Conservation (phyloP, 1,140 invertebrate species). For the Euglossa dilemma region DNA sequence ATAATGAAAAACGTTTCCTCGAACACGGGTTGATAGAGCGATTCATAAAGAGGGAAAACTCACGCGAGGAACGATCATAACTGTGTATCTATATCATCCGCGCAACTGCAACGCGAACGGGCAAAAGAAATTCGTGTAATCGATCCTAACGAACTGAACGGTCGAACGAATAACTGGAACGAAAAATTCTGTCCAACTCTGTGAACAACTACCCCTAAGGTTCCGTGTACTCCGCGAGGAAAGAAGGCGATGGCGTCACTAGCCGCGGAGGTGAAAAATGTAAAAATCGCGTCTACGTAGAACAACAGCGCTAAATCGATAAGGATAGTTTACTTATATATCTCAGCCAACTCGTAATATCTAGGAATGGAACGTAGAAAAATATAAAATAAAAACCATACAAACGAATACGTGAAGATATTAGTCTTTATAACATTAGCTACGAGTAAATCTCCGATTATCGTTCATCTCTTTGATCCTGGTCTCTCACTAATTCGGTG, state of each 20-base stretch:
- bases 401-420: conserved; percentile 30
- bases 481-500: conserved; percentile 31
- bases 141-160: not conserved
- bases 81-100: no score
- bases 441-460: not conserved
- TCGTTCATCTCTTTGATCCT: conserved; percentile 10
- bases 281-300: conserved; percentile 19
- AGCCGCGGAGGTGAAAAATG: not conserved
- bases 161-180: not conserved
- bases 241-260: not conserved
- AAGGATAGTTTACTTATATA: not conserved
- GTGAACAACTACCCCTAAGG: not conserved
- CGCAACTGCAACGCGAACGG: no score
- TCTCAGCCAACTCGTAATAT: not conserved
- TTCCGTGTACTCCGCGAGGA: not conserved
- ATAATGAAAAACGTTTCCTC: no score
- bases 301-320: not conserved
- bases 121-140: not conserved
- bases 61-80: not conserved
- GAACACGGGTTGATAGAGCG: not conserved
- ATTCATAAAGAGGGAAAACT: not conserved
- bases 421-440: conserved; percentile 5
- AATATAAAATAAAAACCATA: conserved; percentile 55
- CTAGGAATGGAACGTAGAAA: conserved; percentile 51
- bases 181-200: conserved; percentile 36